Evolutionary conservation across 2,797 vertebrate genomes (phyloP).

Genomic region (Enoplosus armatus): DNA sequence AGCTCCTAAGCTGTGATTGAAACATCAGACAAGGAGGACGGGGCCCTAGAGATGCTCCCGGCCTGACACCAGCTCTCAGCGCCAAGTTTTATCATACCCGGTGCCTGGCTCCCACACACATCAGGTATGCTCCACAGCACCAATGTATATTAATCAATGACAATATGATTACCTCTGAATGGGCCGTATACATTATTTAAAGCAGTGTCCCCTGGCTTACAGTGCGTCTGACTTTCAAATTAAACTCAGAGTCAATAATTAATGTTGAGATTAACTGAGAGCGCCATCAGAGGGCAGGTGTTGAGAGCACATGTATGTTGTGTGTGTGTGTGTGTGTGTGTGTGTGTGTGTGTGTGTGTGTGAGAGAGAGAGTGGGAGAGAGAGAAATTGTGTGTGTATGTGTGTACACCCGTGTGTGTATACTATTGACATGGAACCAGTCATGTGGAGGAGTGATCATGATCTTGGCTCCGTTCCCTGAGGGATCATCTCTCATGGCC

Average conservation of each 20-base stretch:
- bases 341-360: slow-evolving; percentile 30
- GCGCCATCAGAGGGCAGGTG: slow-evolving; percentile 82
- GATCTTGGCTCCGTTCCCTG: slow-evolving; percentile 73
- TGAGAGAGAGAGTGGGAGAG: slow-evolving; percentile 10
- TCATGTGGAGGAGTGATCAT: slow-evolving; percentile 87
- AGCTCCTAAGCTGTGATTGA: slow-evolving; percentile 82
- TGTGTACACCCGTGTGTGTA: slow-evolving; percentile 4
- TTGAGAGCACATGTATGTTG: slow-evolving; percentile 66
- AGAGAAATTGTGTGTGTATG: slow-evolving; percentile 18
- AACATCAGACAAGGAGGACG: slow-evolving; percentile 82
- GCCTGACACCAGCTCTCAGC: slow-evolving; percentile 73
- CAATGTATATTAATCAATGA: slow-evolving; percentile 86
- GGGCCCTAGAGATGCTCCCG: slow-evolving; percentile 76
- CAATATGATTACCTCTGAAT: slow-evolving; percentile 87
- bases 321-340: slow-evolving; percentile 18
- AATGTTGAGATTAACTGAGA: slow-evolving; percentile 85
- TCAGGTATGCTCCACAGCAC: slow-evolving; percentile 82
- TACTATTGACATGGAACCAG: slow-evolving; percentile 91
- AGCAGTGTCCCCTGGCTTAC: slow-evolving; percentile 83
- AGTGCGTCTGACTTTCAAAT: slow-evolving; percentile 87
- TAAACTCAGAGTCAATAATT: slow-evolving; percentile 88
- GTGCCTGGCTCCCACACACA: slow-evolving; percentile 73
- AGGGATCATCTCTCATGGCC: slow-evolving; percentile 64
- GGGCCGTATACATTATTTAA: slow-evolving; percentile 87
- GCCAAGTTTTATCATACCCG: slow-evolving; percentile 78